Base-by-base conservation (phyloP, 92 coral and sea anemone genomes). In the Chrysogorgia sp. region DNA sequence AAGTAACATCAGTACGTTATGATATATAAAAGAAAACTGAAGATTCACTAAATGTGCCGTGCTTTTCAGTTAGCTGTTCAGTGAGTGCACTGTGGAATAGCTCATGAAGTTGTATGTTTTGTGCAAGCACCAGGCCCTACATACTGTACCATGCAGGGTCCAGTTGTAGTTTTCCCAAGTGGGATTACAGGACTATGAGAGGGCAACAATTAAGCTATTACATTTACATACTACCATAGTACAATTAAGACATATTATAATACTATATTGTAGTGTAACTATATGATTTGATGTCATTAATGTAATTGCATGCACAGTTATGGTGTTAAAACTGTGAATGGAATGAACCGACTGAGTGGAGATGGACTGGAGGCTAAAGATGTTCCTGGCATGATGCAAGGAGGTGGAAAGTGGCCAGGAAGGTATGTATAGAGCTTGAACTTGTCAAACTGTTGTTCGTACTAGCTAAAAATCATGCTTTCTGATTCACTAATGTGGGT, bases 361-460 rank as follows among this genome's bases (percentile, higher is more conserved):
- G 93, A 88, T 9, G 98, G 98, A 6, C 83, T 94, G 72, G 98
- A 94, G 52, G 97, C 98, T 13, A 91, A 89, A 59, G 98, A 94
- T 33, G 79, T 87, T 10, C 90, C 98, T 43, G 98, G 98, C 40
- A 94, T 94, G 98, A 94, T 94, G 98, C 96, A 91, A 70, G 98
- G 98, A 2, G 98, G 98, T n/a, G 98, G 98, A 10, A 94, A 94
- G 41, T 94, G 98, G 98, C 98, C 98, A 14, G 93, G 93, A 57
- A 94, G 98, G 98, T 94, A 35, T 40, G 13, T n/a, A 10, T 35
- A 21, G 35, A 59, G 8, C 35, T 20, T 23, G n/a, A n/a, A n/a
- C n/a, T 25, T 14, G 17, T 10, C 37, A 48, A 1, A 34, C 21
- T 55, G 21, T 49, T 1, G 13, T 15, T 49, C 68, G 8, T 65